Conservation (phyloP, 2,888 invertebrate species). For the Cheilosia soror region DNA sequence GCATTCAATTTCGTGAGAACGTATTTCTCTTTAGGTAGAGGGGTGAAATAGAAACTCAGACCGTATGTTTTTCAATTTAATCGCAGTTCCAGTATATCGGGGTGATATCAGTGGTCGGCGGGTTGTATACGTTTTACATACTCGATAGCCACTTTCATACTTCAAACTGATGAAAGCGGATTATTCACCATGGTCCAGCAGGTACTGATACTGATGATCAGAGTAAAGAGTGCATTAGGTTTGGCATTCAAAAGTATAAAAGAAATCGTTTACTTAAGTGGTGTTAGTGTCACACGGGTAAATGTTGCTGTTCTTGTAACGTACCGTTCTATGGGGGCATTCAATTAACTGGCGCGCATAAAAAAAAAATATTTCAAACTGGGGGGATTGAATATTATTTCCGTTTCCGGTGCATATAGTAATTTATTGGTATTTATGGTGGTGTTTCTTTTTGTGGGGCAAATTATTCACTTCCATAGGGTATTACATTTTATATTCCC, state of each 20-base stretch:
- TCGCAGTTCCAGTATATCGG: slow-evolving; percentile 23
- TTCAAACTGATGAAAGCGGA: slow-evolving; percentile 13
- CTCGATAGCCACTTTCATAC: slow-evolving; percentile 16
- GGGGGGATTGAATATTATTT: slow-evolving; percentile 54
- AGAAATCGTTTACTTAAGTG: not conserved
- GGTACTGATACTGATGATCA: slow-evolving; percentile 19
- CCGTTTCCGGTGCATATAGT: slow-evolving; percentile 61
- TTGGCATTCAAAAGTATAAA: slow-evolving; percentile 42
- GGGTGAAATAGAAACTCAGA: slow-evolving; percentile 60
- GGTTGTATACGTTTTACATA: slow-evolving; percentile 55
- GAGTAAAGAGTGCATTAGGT: slow-evolving; percentile 27
- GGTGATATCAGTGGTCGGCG: slow-evolving; percentile 54
- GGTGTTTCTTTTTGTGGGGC: not conserved
- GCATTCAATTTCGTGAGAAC: slow-evolving; percentile 68
- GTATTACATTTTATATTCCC: no score
- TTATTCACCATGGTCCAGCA: slow-evolving; percentile 46
- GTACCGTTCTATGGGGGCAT: slow-evolving; percentile 35
- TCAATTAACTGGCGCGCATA: slow-evolving; percentile 47
- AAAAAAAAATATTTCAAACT: slow-evolving; percentile 50
- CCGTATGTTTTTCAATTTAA: slow-evolving; percentile 56
- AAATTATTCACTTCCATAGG: not conserved
- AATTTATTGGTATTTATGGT: slow-evolving; percentile 13
- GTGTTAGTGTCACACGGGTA: slow-evolving; percentile 32
- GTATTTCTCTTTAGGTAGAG: slow-evolving; percentile 38
- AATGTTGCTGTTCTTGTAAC: slow-evolving; percentile 12